These are phyloP conservation scores for Crypturellus tataupa DNA, from an alignment of 2,797 vertebrate species.

Conservation along the genomic window DNA sequence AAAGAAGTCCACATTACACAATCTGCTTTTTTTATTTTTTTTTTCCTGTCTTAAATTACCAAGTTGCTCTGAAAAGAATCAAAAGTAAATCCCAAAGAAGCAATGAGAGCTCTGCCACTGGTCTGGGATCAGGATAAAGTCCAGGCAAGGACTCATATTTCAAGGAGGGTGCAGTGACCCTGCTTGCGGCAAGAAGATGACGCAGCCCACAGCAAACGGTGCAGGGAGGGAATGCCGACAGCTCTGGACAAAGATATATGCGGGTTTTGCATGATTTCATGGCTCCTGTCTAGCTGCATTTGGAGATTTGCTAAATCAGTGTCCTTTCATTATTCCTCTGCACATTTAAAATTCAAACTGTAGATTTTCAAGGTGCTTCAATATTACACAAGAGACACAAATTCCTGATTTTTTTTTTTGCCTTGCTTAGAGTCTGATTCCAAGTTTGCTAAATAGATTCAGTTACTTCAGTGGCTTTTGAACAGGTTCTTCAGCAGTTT, in stretches of 20 bases:
- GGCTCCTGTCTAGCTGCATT: background rate
- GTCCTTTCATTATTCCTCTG: background rate
- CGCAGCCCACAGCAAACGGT: background rate
- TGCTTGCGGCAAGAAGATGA: background rate
- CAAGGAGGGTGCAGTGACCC: rapidly evolving
- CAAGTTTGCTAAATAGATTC: background rate
- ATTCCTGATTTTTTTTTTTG: background rate
- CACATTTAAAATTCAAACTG: background rate
- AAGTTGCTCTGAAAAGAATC: background rate
- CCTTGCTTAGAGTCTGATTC: background rate
- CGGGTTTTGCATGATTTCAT: background rate
- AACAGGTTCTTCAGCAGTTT: background rate
- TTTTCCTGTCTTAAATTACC: background rate
- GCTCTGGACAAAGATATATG: background rate
- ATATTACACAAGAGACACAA: rapidly evolving
- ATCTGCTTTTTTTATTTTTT: background rate
- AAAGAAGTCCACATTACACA: background rate
- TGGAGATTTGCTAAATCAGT: background rate
- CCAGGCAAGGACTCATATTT: background rate
- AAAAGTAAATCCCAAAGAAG: background rate
- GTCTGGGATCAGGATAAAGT: background rate
- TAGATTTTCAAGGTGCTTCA: background rate
- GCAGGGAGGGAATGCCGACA: rapidly evolving
- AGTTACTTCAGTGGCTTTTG: background rate
- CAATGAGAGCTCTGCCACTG: background rate